A percentile compares a stretch with the other conserved stretches of the same genome.
Conservation (phyloP, 2,797 vertebrate species). For the Naso thynnoides region DNA sequence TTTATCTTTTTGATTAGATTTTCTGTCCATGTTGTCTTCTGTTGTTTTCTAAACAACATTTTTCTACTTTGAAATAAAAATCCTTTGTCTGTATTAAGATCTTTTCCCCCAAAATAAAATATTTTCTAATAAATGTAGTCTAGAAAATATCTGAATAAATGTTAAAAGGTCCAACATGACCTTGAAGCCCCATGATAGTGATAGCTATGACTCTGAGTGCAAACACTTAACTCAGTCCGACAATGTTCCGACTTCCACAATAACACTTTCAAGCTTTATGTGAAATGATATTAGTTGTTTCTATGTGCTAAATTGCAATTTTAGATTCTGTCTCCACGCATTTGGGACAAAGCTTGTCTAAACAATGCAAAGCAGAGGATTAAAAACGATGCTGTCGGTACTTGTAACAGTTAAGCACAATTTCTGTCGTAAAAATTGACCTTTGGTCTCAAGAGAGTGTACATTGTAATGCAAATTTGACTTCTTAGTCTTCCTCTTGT, state of each 20-base stretch:
- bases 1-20: too few species aligned
- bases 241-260: neutral
- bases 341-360: slow-evolving; percentile 7
- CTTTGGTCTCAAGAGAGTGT: slow-evolving; percentile 15
- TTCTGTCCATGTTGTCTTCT: neutral
- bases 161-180: too few species aligned
- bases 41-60: too few species aligned
- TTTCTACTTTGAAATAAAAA: neutral
- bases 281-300: neutral
- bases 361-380: slow-evolving; percentile 2
- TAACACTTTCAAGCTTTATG: neutral
- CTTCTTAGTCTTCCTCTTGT: slow-evolving; percentile 19
- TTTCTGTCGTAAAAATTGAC: slow-evolving; percentile 9
- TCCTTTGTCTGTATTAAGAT: too few species aligned
- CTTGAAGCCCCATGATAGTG: neutral
- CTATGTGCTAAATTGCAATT: neutral
- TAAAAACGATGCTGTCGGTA: slow-evolving; percentile 15
- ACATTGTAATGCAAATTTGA: slow-evolving; percentile 37
- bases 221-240: neutral
- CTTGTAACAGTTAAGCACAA: slow-evolving; percentile 1
- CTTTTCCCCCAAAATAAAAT: too few species aligned
- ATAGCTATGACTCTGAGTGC: neutral
- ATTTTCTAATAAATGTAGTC: neutral
- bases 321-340: neutral
- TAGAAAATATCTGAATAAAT: neutral